A percentile compares a stretch with the other conserved stretches of the same genome.
Evolutionary conservation across 2,888 invertebrate species (phyloP).

Genomic region (Cephus runcator): DNA sequence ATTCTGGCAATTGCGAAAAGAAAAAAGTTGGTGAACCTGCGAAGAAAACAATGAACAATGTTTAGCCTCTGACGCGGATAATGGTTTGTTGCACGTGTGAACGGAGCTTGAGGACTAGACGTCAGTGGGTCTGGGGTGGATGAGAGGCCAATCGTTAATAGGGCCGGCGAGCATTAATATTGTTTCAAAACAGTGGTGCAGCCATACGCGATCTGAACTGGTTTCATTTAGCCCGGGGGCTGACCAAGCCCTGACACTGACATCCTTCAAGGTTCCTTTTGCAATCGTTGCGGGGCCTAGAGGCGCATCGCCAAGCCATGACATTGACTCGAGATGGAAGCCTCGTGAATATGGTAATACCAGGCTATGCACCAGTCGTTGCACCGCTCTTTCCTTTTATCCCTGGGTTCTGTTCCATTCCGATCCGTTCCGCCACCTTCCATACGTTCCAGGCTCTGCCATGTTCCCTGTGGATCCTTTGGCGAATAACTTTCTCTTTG

Average conservation of each 20-base stretch:
- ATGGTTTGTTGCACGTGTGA: not conserved
- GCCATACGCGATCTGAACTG: conserved; percentile 49
- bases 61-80: not conserved
- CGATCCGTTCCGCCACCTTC: not conserved
- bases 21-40: not conserved
- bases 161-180: conserved; percentile 43
- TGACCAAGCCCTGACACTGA: conserved; percentile 56
- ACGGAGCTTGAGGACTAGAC: not conserved
- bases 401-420: not conserved
- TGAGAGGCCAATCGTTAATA: conserved; percentile 16
- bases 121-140: not conserved
- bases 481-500: not conserved
- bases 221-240: conserved; percentile 46
- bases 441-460: not conserved
- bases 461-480: not conserved
- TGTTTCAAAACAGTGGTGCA: conserved; percentile 43
- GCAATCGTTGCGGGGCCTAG: conserved; percentile 19
- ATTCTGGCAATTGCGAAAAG: not conserved
- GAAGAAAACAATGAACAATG: not conserved
- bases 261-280: conserved; percentile 54
- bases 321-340: conserved; percentile 47
- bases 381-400: conserved; percentile 7
- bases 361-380: conserved; percentile 21
- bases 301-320: conserved; percentile 36
- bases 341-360: conserved; percentile 56